Base-by-base conservation (phyloP, 2,797 vertebrate genomes). In the Lerista edwardsae region DNA sequence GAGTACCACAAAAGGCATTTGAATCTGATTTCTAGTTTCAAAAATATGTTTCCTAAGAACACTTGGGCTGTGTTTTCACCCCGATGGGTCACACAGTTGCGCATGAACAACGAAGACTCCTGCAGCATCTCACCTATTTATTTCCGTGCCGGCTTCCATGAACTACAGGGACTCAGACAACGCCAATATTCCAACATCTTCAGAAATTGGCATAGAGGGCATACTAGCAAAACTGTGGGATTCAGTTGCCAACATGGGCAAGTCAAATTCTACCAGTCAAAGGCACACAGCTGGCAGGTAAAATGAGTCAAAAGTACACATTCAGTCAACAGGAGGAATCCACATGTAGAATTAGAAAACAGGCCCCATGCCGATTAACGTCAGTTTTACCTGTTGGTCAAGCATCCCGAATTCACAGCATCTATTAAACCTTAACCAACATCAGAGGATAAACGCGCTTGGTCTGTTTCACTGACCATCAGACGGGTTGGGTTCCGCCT, bases 401-500 rank as follows among this genome's bases (percentile, higher is more conserved):
- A 80, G 39, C 34, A 80, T 57, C 57, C 12, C 17, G 44, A 59
- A 21, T 25, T 41, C 77, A 23, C 69, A 11, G 41, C 57, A 80
- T 74, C 59, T 74, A 62, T 31, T 39, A 36, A 71, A 61, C 10
- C 59, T 44, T 51, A 39, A 31, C 31, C 57, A 23, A 23, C 9
- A 76, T 41, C 0, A 19, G 64, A 77, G 14, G 80, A 84, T 87
- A 77, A 64, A 44, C 69, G 62, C 88, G 89, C 88, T 72, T 0
- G 1, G 86, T 79, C 87, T 0, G 23, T n/a, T 76, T 76, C 4
- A 2, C 77, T 80, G 87, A 86, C 81, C 83, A 62, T n/a, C n/a
- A n/a, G n/a, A n/a, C n/a, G n/a, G n/a, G n/a, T 88, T 83, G 55
- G 84, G 75, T 88, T 91, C 90, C 85, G 85, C 87, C 87, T 91